A percentile compares a stretch with the other conserved stretches of the same genome.
phyloP scores from a whole-genome alignment of 2,888 invertebrate species.

The Melieria omissa region DNA sequence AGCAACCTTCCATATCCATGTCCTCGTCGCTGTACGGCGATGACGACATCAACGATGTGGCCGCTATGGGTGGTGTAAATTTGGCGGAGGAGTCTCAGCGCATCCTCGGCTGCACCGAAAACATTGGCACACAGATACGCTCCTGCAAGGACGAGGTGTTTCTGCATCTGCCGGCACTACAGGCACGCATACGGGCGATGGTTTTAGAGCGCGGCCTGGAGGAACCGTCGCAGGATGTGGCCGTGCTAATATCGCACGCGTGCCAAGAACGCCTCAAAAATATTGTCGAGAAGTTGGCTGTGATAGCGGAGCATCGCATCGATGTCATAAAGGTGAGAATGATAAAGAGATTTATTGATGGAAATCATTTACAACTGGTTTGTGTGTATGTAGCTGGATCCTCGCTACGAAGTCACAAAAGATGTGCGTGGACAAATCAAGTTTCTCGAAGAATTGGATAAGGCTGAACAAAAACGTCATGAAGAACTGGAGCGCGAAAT shows the following conservation, averaged over 20 bases:
- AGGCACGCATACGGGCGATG: slow-evolving; percentile 80
- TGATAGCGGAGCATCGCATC: slow-evolving; percentile 93
- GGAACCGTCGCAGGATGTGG: slow-evolving; percentile 86
- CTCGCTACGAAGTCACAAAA: slow-evolving; percentile 87
- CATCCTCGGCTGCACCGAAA: slow-evolving; percentile 90
- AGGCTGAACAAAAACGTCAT: slow-evolving; percentile 91
- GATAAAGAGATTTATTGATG: neutral
- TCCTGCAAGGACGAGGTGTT: slow-evolving; percentile 95
- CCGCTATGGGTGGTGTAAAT: slow-evolving; percentile 99
- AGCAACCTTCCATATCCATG: slow-evolving; percentile 68
- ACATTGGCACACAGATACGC: slow-evolving; percentile 86
- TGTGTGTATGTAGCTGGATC: slow-evolving; percentile 75
- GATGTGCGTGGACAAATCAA: slow-evolving; percentile 94
- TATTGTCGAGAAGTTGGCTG: slow-evolving; percentile 89
- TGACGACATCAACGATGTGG: slow-evolving; percentile 98
- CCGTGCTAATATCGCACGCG: slow-evolving; percentile 91
- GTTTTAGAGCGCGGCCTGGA: slow-evolving; percentile 83
- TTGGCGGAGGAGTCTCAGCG: slow-evolving; percentile 95
- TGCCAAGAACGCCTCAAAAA: slow-evolving; percentile 93
- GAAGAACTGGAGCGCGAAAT: slow-evolving; percentile 96
- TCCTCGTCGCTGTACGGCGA: slow-evolving; percentile 76
- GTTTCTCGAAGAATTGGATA: slow-evolving; percentile 96
- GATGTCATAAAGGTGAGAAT: slow-evolving; percentile 84
- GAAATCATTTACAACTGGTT: too few relatives aligned
- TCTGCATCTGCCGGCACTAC: slow-evolving; percentile 80